A percentile compares a stretch with the other conserved stretches of the same genome.
Evolutionary conservation across 2,797 vertebrate species (phyloP).

Genomic region (Triplophysa yarkandensis): DNA sequence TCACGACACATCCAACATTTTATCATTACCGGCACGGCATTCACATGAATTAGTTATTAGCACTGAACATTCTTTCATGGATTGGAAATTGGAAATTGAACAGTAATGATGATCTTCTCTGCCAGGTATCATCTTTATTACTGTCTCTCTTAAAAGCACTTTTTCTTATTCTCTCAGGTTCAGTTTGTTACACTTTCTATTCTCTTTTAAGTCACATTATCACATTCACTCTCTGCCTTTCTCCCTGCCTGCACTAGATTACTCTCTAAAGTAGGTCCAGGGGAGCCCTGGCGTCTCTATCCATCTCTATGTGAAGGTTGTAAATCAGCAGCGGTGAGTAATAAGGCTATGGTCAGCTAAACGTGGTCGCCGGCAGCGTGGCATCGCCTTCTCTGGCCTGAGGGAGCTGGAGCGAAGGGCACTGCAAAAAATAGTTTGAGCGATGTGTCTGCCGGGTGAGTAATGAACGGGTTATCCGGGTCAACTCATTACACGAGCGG

Average conservation of each 20-base stretch:
- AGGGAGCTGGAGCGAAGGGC: conserved; percentile 76
- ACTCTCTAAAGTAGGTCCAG: conserved; percentile 60
- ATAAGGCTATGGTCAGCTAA: conserved; percentile 71
- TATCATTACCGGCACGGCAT: neutral
- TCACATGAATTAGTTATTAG: neutral
- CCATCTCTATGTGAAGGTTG: conserved; percentile 59
- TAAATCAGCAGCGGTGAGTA: conserved; percentile 61
- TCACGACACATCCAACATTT: neutral
- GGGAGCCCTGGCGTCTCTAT: conserved; percentile 49
- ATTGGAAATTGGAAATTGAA: conserved; percentile 16
- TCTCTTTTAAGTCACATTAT: conserved; percentile 41
- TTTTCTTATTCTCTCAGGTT: conserved; percentile 17
- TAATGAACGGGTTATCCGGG: conserved; percentile 96
- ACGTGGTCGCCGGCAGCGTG: conserved; percentile 59
- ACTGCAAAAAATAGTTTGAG: conserved; percentile 86
- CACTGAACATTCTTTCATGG: neutral
- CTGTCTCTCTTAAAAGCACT: neutral
- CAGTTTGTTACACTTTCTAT: conserved; percentile 25
- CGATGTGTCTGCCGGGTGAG: conserved; percentile 92
- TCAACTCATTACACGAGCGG: conserved; percentile 97
- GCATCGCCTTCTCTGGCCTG: conserved; percentile 55
- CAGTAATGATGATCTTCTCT: conserved; percentile 9
- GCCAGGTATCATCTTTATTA: conserved; percentile 19
- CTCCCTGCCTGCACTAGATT: conserved; percentile 60
- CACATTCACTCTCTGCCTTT: conserved; percentile 48